Conservation (phyloP, 2,797 vertebrate species). For the Rousettus madagascariensis region DNA sequence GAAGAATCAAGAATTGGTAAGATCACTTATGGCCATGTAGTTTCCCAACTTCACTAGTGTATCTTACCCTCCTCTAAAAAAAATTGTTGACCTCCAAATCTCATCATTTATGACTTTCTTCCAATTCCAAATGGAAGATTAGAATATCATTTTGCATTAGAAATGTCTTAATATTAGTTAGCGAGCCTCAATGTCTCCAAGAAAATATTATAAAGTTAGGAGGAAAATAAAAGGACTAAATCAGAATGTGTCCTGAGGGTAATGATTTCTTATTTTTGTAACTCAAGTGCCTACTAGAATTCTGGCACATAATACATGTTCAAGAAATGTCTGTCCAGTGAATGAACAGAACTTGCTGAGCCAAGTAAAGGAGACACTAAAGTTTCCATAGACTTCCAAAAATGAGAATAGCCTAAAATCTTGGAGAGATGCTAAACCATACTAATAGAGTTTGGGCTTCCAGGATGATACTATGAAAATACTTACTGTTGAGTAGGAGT, state of each 20-base stretch:
- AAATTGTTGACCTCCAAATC: background rate
- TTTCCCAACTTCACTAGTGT: background rate
- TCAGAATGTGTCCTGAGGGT: background rate
- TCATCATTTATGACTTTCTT: conserved; percentile 1
- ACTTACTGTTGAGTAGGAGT: conserved; percentile 11
- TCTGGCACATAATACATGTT: background rate
- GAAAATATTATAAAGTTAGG: background rate
- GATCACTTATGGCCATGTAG: background rate
- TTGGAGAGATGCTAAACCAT: background rate
- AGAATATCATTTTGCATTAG: background rate
- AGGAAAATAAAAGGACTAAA: background rate
- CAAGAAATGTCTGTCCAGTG: background rate
- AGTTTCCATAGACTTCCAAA: background rate
- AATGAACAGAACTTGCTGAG: background rate
- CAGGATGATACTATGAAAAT: background rate
- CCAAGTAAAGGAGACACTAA: background rate
- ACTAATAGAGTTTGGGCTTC: background rate
- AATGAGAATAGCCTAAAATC: background rate
- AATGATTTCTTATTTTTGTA: background rate
- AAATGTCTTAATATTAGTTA: conserved; percentile 30
- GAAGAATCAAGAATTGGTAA: background rate
- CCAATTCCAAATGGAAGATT: background rate
- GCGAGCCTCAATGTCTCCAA: background rate
- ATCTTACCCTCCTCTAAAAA: background rate
- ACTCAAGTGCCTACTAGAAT: background rate